Base-by-base conservation (phyloP, 2,888 invertebrate genomes). In the Drosophila demipolita region DNA sequence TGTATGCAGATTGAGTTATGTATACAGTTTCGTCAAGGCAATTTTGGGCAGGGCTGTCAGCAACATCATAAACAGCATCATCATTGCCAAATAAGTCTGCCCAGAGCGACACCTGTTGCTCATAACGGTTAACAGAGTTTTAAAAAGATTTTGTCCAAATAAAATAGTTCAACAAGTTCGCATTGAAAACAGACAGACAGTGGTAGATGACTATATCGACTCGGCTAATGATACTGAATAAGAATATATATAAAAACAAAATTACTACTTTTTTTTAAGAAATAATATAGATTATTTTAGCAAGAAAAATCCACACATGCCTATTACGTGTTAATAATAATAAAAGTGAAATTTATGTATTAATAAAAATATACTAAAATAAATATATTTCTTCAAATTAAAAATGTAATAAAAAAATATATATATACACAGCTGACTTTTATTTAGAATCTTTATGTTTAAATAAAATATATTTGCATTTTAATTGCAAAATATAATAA, bases 21-120 rank as follows among this genome's bases (percentile, higher is more conserved):
- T 35, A n/a, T 32, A 57, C 35, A 62, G 75, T 29, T 69, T 60
- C 67, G 69, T 74, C 87, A 89, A 84, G 85, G 85, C 84, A 74
- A 64, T 36, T 42, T 38, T 20, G 54, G 60, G 67, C 61, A 52
- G 50, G 17, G 35, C 11, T 36, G 52, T 33, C 49, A 20, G 5
- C 40, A 9, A 40, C n/a, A 40, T 59, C 42, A 33, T 11, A 29
- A 29, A 29, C 29, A 29, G 29, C 40, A 57, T 6, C 62, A 54
- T 20, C 53, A 38, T 54, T 40, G 38, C 42, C 49, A 33, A 64
- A 49, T 57, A 58, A 74, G 66, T 55, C 58, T 49, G 63, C 50
- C 29, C 15, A 29, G 33, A 54, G 57, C 53, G 72, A 54, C 78
- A 78, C 80, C 76, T 78, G 78, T 26, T 54, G 59, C 33, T 48